Conservation (phyloP, 2,797 vertebrate species). For the Poecilia picta region DNA sequence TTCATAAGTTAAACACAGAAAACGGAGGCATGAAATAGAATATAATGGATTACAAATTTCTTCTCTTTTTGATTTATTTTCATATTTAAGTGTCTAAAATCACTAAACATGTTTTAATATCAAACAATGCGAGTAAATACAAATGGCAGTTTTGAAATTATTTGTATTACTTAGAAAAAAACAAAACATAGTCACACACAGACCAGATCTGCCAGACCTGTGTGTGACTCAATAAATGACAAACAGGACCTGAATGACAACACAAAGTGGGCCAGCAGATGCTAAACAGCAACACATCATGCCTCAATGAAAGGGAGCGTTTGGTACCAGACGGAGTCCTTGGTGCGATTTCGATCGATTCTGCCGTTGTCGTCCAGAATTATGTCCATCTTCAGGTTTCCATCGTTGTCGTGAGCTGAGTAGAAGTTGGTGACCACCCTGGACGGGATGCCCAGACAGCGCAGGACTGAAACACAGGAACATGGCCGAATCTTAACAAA, state of each 20-base stretch:
- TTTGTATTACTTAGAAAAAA: background rate
- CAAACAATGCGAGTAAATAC: background rate
- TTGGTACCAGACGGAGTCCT: conserved; percentile 90
- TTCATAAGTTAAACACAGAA: background rate
- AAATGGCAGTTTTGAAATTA: background rate
- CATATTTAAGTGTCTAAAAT: background rate
- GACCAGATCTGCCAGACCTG: background rate
- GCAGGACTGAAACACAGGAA: conserved; percentile 83
- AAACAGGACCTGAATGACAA: background rate
- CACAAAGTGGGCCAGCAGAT: background rate
- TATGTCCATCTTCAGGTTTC: conserved; percentile 90
- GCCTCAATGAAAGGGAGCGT: background rate
- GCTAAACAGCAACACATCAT: background rate
- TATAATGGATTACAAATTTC: background rate
- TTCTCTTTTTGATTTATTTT: background rate
- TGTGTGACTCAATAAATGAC: background rate
- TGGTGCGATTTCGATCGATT: conserved; percentile 85
- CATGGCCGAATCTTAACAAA: no score
- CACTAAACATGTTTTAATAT: background rate
- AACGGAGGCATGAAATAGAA: background rate
- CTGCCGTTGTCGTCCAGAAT: conserved; percentile 89
- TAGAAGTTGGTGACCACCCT: conserved; percentile 91
- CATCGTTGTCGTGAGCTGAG: conserved; percentile 95
- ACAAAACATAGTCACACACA: background rate
- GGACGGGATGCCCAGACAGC: conserved; percentile 92